Conservation (phyloP, 2,888 invertebrate species). For the Cephus nigrinus region DNA sequence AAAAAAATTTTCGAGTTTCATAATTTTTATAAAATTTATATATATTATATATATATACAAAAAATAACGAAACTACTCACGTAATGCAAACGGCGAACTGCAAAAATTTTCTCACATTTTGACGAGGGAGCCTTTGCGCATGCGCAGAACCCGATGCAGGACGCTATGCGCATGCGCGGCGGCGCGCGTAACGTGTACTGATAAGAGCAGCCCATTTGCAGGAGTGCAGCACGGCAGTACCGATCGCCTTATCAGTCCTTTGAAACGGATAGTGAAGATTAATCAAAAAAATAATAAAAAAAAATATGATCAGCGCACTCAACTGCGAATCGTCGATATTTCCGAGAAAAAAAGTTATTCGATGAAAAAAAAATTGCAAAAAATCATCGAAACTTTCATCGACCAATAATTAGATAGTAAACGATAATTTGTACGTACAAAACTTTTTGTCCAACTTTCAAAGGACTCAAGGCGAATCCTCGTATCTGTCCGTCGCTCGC, state of each 20-base stretch:
- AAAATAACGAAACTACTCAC: not conserved
- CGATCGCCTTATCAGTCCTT: not conserved
- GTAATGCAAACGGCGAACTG: not conserved
- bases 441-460: not conserved
- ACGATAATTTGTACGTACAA: not conserved
- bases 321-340: too few species aligned
- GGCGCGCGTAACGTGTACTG: not conserved
- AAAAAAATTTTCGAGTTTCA: not conserved
- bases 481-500: not conserved
- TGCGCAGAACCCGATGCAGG: not conserved
- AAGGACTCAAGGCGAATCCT: not conserved
- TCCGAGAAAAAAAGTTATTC: too few species aligned
- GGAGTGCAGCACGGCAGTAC: not conserved
- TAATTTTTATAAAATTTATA: too few species aligned
- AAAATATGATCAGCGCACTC: too few species aligned
- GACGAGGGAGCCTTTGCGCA: not conserved
- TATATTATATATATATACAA: not conserved
- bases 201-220: not conserved
- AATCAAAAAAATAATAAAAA: too few species aligned
- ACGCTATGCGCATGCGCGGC: too few species aligned
- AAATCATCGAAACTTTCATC: not conserved
- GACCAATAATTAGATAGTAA: not conserved
- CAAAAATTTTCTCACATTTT: not conserved
- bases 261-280: too few species aligned
- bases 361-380: too few species aligned